Conservation (phyloP, 1,140 invertebrate genomes). For the Cyclargus thomasi region DNA sequence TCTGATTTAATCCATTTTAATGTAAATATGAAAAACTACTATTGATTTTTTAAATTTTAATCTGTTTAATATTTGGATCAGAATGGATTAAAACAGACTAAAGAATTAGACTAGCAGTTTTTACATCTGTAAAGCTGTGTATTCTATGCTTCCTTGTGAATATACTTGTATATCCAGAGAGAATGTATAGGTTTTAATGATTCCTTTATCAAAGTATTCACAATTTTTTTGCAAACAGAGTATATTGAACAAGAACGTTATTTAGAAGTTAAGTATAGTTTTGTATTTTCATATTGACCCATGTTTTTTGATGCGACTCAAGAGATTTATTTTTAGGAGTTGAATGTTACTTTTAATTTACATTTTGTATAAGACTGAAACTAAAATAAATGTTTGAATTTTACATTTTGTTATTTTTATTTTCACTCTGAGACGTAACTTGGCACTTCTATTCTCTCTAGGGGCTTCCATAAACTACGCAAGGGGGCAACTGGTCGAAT, state of each 20-base stretch:
- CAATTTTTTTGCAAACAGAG: too few species aligned
- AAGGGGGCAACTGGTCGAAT: too few species aligned
- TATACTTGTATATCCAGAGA: constrained; percentile 65
- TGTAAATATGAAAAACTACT: too few species aligned
- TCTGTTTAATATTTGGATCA: too few species aligned
- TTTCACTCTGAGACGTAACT: too few species aligned
- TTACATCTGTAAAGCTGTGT: constrained; percentile 35
- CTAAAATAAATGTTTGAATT: neutral
- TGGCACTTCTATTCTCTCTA: too few species aligned
- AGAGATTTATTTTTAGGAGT: neutral
- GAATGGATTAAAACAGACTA: too few species aligned
- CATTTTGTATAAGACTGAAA: neutral
- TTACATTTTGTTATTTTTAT: neutral
- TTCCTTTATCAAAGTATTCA: constrained; percentile 18
- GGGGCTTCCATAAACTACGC: too few species aligned
- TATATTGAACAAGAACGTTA: neutral
- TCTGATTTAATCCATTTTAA: too few species aligned
- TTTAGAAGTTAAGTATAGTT: neutral
- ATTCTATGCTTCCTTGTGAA: constrained; percentile 55
- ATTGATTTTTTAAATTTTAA: too few species aligned
- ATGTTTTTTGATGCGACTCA: neutral
- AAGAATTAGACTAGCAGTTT: neutral
- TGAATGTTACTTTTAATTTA: neutral
- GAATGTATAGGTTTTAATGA: constrained; percentile 35
- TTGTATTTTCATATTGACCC: neutral